A percentile compares a stretch with the other conserved stretches of the same genome.
Conservation (phyloP, 2,113 vertebrate genomes). For the Dipodomys stephensi region DNA sequence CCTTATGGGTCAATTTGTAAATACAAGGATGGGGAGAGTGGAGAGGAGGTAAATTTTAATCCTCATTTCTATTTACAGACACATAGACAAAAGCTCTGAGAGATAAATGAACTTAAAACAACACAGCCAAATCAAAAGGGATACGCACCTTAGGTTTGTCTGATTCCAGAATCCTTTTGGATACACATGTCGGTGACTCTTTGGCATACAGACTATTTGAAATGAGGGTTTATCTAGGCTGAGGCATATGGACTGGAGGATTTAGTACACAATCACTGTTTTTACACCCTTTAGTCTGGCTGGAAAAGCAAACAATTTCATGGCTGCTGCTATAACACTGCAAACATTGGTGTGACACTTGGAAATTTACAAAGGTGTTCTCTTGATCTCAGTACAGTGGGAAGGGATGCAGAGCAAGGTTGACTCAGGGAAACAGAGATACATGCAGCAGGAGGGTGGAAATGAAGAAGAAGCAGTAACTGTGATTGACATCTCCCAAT, state of each 20-base stretch:
- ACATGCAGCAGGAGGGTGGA: background rate
- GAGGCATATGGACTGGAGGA: background rate
- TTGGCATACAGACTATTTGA: background rate
- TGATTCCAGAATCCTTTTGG: no score
- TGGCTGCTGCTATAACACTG: background rate
- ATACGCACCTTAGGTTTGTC: no score
- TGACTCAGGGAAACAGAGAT: conserved; percentile 1
- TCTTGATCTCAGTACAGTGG: background rate
- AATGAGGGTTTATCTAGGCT: background rate
- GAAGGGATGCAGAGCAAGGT: background rate
- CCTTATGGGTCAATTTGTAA: background rate
- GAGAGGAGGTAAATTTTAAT: background rate
- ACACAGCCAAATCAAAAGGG: background rate
- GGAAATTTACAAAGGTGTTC: background rate
- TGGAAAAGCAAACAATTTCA: background rate
- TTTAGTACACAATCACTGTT: background rate
- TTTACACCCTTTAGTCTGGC: background rate
- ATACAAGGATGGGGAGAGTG: background rate
- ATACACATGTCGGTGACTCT: no score
- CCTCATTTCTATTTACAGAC: conserved; percentile 1
- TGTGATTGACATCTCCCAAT: background rate
- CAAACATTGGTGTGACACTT: conserved; percentile 47
- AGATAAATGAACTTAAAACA: background rate
- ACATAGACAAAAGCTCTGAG: background rate
- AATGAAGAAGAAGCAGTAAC: background rate